Base-by-base conservation (phyloP, 2,888 invertebrate species). In the Drosophila anomalata region DNA sequence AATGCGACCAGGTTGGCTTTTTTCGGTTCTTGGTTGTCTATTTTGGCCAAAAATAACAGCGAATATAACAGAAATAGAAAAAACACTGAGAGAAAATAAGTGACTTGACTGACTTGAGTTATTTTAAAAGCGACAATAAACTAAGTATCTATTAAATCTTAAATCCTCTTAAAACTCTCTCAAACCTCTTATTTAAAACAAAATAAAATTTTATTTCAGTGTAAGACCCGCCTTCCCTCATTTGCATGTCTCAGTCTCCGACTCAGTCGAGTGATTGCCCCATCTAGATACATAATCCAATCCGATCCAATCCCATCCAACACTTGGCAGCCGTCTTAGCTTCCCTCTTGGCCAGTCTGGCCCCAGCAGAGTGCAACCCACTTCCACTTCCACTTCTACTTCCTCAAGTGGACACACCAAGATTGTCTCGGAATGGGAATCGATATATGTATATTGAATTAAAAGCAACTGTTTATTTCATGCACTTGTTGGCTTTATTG, bases 201-300 rank as follows among this genome's bases (percentile, higher is more conserved):
- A 17, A 17, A 17, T 17, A 17, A 17, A 17, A 17, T 29, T 58
- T 48, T 50, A 11, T 41, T 39, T 33, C 26, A 60, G 46, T 66
- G 26, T 62, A 41, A 52, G 55, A 50, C 29, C 71, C 73, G 78
- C 75, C 76, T 76, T 76, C 76, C 74, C 70, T 79, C 70, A 83
- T 83, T 79, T 83, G 80, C 83, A 83, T 86, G 33, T 46, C 47
- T 29, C 12, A 22, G 58, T 59, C 74, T 74, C 58, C 55, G 78
- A 77, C 70, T 68, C 81, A 81, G 73, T 81, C 57, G 79, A 84
- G 75, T 77, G 76, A 84, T 73, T 86, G 75, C 78, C 56, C 47
- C 67, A 72, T 73, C 75, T 72, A 80, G 84, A 77, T 77, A 80
- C 81, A 77, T 77, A 57, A 54, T 55, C 65, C 66, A 59, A 61